phyloP scores from a whole-genome alignment of 2,113 vertebrate species.

The Scomber scombrus region DNA sequence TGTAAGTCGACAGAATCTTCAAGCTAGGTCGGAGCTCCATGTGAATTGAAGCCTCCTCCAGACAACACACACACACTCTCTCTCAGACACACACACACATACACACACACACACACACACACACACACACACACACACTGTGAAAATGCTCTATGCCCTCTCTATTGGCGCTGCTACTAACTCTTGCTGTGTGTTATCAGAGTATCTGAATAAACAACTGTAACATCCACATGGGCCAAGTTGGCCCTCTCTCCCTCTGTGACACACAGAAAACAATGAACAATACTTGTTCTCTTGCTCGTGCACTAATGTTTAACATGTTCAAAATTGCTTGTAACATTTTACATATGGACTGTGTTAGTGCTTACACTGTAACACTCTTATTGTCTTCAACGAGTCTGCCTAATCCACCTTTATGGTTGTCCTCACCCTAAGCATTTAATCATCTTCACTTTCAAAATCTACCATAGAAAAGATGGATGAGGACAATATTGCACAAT shows the following conservation, averaged over 20 bases:
- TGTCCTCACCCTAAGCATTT: background rate
- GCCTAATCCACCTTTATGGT: background rate
- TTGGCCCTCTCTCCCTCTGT: slow-evolving; percentile 16
- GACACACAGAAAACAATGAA: slow-evolving; percentile 13
- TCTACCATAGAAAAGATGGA: no score
- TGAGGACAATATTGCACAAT: no score
- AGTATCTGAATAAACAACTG: slow-evolving; percentile 35
- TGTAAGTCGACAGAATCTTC: background rate
- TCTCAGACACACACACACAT: background rate
- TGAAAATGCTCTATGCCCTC: slow-evolving; percentile 12
- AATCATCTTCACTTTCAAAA: background rate
- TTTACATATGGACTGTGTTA: background rate
- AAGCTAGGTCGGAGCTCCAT: slow-evolving; percentile 5
- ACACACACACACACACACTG: background rate
- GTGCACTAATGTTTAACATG: background rate
- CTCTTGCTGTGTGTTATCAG: slow-evolving; percentile 34
- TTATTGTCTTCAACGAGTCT: background rate
- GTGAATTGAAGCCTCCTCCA: slow-evolving; percentile 4
- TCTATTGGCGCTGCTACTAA: slow-evolving; percentile 13
- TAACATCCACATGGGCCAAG: background rate
- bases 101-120: background rate
- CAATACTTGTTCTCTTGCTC: slow-evolving; percentile 5
- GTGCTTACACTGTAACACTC: background rate
- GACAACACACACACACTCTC: background rate
- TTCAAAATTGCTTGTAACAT: background rate